Base-by-base conservation (phyloP, 2,113 vertebrate genomes). In the Amblyopsis rosae region DNA sequence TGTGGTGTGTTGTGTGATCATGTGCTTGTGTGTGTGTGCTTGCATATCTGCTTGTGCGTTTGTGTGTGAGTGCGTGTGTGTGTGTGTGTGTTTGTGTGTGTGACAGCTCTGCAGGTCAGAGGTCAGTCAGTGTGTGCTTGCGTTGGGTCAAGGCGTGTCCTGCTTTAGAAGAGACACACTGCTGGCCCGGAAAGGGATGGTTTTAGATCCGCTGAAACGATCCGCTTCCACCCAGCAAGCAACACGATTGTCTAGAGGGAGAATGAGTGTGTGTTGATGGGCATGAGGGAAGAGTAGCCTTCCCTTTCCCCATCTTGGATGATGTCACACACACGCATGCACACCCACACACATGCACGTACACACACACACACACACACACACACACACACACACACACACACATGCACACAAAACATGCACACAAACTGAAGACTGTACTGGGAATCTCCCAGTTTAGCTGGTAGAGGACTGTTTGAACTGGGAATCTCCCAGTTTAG, bases 151-250 rank as follows among this genome's bases (percentile, higher is more conserved):
- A 88, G 79, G 83, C 85, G 85, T 86, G 84, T 89, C 88, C 88
- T 90, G 88, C 86, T 88, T 86, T 82, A 85, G 79, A 65, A 49
- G 75, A 81, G 82, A 69, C 72, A 58, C 65, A 66, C 62, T 58
- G 76, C 77, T 63, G 65, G 68, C 56, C 89, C 87, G 90, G 91
- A 90, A 92, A 86, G 65, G 90, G 89, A 88, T 89, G 91, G 88
- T 82, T 86, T 86, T 77, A 87, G 81, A 59, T 64, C 48, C 72
- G 16, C 69, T 77, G 81, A 86, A 86, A 76, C 76, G 87, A 85
- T 77, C 41, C 65, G 73, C 75, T 83, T 88, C 87, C 80, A 89
- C 83, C 89, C 85, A 85, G 77, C 77, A 81, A 79, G 61, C 69
- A 72, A 84, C 79, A 77, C 85, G 81, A 88, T 88, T 88, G 87